Evolutionary conservation across 2,888 invertebrate species (phyloP), one percentile per base, ranked within the genome.

Genomic region (Tinea semifulvella): DNA sequence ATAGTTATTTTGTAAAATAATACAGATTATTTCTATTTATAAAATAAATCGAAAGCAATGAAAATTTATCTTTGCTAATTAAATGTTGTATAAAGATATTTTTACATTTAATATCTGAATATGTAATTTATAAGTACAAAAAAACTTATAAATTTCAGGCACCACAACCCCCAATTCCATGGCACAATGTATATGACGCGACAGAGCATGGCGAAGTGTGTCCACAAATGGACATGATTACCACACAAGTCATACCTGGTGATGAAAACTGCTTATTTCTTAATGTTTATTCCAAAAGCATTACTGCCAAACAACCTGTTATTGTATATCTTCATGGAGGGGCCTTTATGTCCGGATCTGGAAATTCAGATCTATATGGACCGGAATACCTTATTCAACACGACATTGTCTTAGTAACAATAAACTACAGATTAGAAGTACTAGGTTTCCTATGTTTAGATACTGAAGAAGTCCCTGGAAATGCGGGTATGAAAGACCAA

Each of bases 291-390:
- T 63, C 69, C 1, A 60, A 53, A 44, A 14, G 50, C 3, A 27
- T 47, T 0, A 40, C 49, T 10, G 47, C 55, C 8, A 60, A 60
- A 46, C 48, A 60, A 13, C 71, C 77, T 1, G 79, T 77, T 1
- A 67, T 80, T 64, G 65, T 81, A 1, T 79, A 61, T 52, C 65
- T 79, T 26, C 73, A 79, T 46, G 77, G 76, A 2, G 80, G 79
- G 1, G 66, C 59, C 6, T 77, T 61, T 46, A 55, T 62, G 49
- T 61, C 61, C 13, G 77, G 77, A 1, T 68, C 70, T 1, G 73
- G 73, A 10, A 56, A 73, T 43, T 52, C 60, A 4, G 58, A 64
- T 3, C 42, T 53, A 6, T 66, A 64, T 27, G 73, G 77, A 1
- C 71, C 77, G 4, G 64, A 71, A 46, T 66, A 65, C 47, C 53